These are phyloP conservation scores for Tokudaia tokunoshimensis DNA, from an alignment of 2,797 vertebrate genomes.

Conservation along the genomic window DNA sequence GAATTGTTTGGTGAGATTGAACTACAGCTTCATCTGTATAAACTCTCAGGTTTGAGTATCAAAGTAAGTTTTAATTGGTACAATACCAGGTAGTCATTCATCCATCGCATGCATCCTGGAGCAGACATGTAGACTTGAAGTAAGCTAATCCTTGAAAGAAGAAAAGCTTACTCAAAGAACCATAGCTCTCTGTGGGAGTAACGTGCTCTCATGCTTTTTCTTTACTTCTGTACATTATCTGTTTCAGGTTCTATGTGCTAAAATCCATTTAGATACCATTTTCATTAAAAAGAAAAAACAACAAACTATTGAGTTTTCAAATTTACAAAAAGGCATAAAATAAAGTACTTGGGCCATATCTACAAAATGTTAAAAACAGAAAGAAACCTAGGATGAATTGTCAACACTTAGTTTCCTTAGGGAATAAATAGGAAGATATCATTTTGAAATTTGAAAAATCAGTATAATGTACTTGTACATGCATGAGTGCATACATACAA, in stretches of 20 bases:
- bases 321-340: constrained; percentile 52
- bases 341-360: background rate
- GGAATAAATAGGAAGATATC: background rate
- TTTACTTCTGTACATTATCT: constrained; percentile 1
- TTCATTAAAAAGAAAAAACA: constrained; percentile 37
- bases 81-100: background rate
- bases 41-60: background rate
- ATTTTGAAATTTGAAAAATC: background rate
- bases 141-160: background rate
- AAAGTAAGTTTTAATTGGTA: background rate
- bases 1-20: background rate
- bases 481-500: background rate
- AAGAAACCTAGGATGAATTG: constrained; percentile 20
- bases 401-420: background rate
- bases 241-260: background rate
- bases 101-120: background rate
- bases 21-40: background rate
- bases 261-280: constrained; percentile 19
- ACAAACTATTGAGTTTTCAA: constrained; percentile 31
- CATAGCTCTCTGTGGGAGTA: background rate
- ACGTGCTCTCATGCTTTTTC: background rate
- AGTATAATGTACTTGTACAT: background rate
- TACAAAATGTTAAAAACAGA: background rate
- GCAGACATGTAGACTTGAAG: background rate
- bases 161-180: background rate